phyloP scores from a whole-genome alignment of 2,113 vertebrate genomes.

The Myiopsitta monachus region DNA sequence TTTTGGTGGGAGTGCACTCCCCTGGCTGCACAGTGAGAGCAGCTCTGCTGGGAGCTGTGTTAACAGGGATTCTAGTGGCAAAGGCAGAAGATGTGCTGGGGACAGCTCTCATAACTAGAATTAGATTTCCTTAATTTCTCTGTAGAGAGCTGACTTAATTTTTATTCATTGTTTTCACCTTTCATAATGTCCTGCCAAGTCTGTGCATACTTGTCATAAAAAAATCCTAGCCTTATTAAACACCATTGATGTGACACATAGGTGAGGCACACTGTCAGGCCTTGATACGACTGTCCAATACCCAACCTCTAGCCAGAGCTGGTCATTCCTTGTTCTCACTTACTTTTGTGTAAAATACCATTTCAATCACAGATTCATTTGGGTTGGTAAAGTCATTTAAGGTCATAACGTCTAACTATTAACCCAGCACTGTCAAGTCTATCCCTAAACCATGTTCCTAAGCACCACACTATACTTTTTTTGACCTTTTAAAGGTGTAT shows the following conservation, averaged over 20 bases:
- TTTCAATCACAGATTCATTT: not conserved
- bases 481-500: not conserved
- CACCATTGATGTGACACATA: not conserved
- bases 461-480: fast-evolving
- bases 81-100: fast-evolving
- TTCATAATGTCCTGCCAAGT: not conserved
- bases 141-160: not conserved
- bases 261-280: not conserved
- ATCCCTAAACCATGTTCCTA: not conserved
- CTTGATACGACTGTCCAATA: not conserved
- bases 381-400: not conserved
- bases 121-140: not conserved
- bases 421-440: not conserved
- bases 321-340: not conserved
- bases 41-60: not conserved
- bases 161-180: not conserved
- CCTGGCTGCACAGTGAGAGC: not conserved
- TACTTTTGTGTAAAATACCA: not conserved
- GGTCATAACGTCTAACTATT: not conserved
- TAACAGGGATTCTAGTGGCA: not conserved
- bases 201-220: not conserved
- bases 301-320: not conserved
- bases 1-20: not conserved
- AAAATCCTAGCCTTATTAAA: not conserved
- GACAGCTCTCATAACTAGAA: not conserved